A percentile compares a stretch with the other conserved stretches of the same genome.
Conservation (phyloP, 2,113 vertebrate genomes). For the Heterochromis multidens region DNA sequence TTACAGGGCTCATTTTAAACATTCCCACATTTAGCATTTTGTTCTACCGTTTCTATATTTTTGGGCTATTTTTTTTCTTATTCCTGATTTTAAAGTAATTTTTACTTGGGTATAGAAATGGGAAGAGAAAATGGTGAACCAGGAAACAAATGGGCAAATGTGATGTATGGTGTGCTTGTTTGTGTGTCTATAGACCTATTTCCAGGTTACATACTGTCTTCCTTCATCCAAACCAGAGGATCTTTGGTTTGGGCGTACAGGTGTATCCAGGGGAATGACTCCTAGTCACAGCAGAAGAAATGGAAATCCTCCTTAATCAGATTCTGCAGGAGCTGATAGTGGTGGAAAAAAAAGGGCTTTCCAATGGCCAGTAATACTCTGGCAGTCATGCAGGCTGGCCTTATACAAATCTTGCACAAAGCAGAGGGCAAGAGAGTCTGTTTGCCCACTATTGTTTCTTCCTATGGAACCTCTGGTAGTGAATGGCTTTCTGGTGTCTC, state of each 20-base stretch:
- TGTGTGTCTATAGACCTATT: neutral
- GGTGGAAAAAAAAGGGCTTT: neutral
- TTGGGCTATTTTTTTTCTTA: too few species aligned
- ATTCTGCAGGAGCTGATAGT: slow-evolving; percentile 41
- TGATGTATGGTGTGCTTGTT: neutral
- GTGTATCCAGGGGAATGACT: slow-evolving; percentile 2
- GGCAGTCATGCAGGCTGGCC: slow-evolving; percentile 21
- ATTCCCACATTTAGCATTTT: neutral
- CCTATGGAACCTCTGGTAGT: slow-evolving; percentile 8
- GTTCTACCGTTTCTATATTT: neutral
- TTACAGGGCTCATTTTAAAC: neutral
- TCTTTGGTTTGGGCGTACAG: neutral
- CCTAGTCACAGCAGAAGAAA: neutral
- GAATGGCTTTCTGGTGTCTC: slow-evolving; percentile 16
- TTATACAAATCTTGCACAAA: slow-evolving; percentile 15
- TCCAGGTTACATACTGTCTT: neutral
- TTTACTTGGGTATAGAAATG: neutral
- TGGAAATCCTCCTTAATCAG: slow-evolving; percentile 39
- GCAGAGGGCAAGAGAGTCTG: slow-evolving; percentile 4
- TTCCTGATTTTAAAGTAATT: neutral
- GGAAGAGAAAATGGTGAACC: neutral
- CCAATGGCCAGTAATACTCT: slow-evolving; percentile 5
- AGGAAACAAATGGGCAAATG: neutral
- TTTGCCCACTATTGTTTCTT: slow-evolving; percentile 34
- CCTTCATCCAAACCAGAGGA: neutral